A percentile compares a stretch with the other conserved stretches of the same genome.
phyloP scores from a whole-genome alignment of 2,113 vertebrate genomes.

The Peromyscus polionotus region DNA sequence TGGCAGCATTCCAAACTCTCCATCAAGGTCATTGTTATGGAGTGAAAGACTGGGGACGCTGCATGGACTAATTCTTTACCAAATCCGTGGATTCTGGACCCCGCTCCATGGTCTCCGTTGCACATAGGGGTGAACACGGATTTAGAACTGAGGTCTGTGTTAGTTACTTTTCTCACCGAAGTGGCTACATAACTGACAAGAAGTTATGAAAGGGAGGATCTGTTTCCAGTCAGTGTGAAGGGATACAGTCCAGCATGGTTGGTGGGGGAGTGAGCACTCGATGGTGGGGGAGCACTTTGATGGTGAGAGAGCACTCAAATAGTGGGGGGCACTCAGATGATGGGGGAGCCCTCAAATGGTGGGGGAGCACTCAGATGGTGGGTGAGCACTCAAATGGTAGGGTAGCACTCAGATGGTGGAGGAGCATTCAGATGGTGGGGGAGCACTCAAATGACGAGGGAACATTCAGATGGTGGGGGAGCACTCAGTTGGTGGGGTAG shows the following conservation, averaged over 20 bases:
- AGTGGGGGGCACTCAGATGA: too few species aligned
- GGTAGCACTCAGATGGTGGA: too few species aligned
- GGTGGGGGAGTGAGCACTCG: neutral
- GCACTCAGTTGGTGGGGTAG: too few species aligned
- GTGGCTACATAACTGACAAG: neutral
- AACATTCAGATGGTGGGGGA: too few species aligned
- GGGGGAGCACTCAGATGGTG: too few species aligned
- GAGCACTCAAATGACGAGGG: too few species aligned
- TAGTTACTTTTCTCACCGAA: neutral
- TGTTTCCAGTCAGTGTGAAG: neutral
- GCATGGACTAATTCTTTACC: accelerated
- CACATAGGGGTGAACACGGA: neutral
- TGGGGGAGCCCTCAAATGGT: too few species aligned
- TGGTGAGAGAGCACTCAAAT: too few species aligned
- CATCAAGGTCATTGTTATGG: too few species aligned
- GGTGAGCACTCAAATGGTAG: too few species aligned
- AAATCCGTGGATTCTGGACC: accelerated
- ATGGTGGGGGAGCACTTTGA: neutral
- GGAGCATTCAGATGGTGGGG: too few species aligned
- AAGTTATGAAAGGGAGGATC: neutral
- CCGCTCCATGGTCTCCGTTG: neutral
- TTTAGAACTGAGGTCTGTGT: neutral
- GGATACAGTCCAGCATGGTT: neutral
- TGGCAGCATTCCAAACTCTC: neutral
- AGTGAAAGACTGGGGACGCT: neutral